phyloP scores from a whole-genome alignment of 2,113 vertebrate species.

The Coregonus clupeaformis region DNA sequence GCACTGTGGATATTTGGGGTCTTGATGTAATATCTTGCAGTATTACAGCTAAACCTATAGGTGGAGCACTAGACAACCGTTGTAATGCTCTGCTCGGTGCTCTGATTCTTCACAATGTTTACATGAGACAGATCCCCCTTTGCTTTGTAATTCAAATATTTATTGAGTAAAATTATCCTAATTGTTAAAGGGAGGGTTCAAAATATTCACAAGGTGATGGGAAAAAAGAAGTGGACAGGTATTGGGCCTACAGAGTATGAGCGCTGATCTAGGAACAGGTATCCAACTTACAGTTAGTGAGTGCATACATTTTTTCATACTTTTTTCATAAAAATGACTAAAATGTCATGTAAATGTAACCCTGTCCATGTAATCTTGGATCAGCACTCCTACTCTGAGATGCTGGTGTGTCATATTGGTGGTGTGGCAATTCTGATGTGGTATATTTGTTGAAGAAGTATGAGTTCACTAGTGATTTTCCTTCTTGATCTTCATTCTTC shows the following conservation, averaged over 20 bases:
- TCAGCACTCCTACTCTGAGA: too few relatives aligned
- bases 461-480: too few relatives aligned
- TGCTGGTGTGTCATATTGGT: too few relatives aligned
- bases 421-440: too few relatives aligned
- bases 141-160: not conserved
- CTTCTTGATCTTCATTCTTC: too few relatives aligned
- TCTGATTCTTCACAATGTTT: not conserved
- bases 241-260: not conserved
- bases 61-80: constrained; percentile 18
- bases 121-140: not conserved
- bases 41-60: constrained; percentile 23
- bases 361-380: too few relatives aligned
- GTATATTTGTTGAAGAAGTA: too few relatives aligned
- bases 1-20: constrained; percentile 29
- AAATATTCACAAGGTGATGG: not conserved
- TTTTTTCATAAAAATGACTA: too few relatives aligned
- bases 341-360: too few relatives aligned
- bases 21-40: constrained; percentile 45
- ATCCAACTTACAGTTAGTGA: too few relatives aligned
- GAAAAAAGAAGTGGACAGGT: not conserved
- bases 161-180: not conserved
- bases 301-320: too few relatives aligned
- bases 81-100: not conserved
- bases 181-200: not conserved
- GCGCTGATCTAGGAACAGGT: too few relatives aligned